A percentile compares a stretch with the other conserved stretches of the same genome.
These are phyloP conservation scores for Indicator indicator DNA, from an alignment of 2,113 vertebrate genomes.

Conservation along the genomic window DNA sequence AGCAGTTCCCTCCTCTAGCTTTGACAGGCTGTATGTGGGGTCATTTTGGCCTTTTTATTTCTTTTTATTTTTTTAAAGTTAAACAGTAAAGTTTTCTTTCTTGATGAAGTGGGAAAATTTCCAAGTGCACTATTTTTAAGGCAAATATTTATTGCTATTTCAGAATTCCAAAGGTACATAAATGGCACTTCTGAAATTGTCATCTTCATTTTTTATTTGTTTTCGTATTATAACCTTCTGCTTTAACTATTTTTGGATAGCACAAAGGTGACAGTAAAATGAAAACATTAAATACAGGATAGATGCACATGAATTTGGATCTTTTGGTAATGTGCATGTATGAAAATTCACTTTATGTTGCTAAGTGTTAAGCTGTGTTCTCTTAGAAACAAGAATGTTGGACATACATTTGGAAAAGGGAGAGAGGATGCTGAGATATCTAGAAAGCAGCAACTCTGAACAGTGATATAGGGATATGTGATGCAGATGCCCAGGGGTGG, in stretches of 20 bases:
- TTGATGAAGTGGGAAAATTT: background rate
- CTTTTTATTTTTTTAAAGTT: background rate
- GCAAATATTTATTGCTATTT: conserved; percentile 2
- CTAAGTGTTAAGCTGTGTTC: background rate
- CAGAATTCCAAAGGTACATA: background rate
- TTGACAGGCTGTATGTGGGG: background rate
- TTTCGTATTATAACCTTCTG: background rate
- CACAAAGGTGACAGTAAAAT: background rate
- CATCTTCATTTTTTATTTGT: background rate
- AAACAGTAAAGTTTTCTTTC: background rate
- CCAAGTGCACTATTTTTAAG: background rate
- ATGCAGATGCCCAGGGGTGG: rapidly evolving
- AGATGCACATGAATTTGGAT: background rate
- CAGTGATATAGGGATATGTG: background rate
- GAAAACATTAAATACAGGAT: background rate
- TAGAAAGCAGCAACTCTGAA: background rate
- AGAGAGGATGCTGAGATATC: background rate
- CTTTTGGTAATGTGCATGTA: background rate
- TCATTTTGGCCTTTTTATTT: background rate
- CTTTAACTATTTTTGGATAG: background rate
- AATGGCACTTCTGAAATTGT: background rate
- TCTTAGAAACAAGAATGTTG: background rate
- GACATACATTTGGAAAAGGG: background rate
- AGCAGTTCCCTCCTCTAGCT: background rate
- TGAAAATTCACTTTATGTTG: background rate